These are phyloP conservation scores for Eulemur mongoz DNA, from an alignment of 2,797 vertebrate species.

Conservation along the genomic window DNA sequence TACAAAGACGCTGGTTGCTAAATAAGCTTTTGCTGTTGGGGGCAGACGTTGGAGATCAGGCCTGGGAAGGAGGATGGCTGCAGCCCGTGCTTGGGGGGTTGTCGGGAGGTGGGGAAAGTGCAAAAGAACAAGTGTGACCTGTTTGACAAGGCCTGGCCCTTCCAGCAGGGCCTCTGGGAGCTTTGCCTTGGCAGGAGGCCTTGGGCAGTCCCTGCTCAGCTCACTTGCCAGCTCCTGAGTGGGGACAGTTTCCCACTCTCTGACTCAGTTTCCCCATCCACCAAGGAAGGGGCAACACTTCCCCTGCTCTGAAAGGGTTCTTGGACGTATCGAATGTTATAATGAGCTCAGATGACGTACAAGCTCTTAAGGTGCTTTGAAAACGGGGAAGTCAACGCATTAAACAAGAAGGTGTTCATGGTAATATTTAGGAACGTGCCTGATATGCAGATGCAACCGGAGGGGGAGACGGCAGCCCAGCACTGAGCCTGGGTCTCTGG, in stretches of 20 bases:
- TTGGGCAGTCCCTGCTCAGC: not conserved
- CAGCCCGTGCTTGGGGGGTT: not conserved
- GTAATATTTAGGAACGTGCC: not conserved
- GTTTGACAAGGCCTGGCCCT: constrained; percentile 52
- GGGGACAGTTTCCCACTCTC: not conserved
- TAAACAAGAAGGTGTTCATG: not conserved
- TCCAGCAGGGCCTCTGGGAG: not conserved
- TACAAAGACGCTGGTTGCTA: not conserved
- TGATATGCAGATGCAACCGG: fast-evolving
- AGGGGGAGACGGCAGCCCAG: not conserved
- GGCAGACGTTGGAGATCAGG: not conserved
- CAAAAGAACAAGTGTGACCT: constrained; percentile 62
- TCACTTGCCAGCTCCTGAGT: not conserved
- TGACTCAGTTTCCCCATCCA: constrained; percentile 61
- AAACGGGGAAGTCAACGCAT: not conserved
- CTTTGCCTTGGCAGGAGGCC: constrained; percentile 39
- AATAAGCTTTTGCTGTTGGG: not conserved
- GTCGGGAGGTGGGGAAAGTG: not conserved
- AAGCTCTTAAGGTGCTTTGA: not conserved
- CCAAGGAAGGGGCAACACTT: not conserved
- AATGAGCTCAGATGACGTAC: not conserved
- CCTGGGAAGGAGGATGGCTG: not conserved
- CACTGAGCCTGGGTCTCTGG: not conserved
- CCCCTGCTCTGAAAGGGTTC: not conserved
- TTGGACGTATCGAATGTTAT: not conserved